Base-by-base conservation (phyloP, 1,140 invertebrate genomes). In the Microplitis mediator region DNA sequence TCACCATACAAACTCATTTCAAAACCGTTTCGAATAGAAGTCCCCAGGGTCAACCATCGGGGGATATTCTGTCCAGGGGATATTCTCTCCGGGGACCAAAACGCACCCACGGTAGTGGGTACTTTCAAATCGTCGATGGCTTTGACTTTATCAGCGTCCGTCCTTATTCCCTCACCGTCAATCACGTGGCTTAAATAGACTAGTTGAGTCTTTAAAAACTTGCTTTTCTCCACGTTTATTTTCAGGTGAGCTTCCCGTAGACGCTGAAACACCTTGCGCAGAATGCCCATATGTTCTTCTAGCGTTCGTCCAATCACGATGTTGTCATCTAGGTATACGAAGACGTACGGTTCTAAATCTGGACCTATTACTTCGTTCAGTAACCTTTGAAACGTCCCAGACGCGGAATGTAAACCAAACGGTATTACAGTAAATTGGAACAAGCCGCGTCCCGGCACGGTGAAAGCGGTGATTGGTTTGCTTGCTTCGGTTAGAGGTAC, bases 381-480 rank as follows among this genome's bases (percentile, higher is more conserved):
- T 13, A 77, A 8, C 16, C 83, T 14, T 65, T 80, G 78, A 64
- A 78, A 84, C 0, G 80, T 81, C 11, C 79, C 75, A 14, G 77
- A 77, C 6, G 77, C 77, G 73, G 81, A 80, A 5, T 51, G 66
- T 2, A 85, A 66, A 3, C 82, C 84, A 78, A 82, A 83, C 0
- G 83, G 80, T 79, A 85, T 81, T 9, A 77, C 73, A 5, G 60
- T 76, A 45, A 82, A 86, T 56, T 77, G 71, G 60, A 68, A 84
- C n/a, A 80, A 71, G 3, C 79, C 79, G 45, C 76, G 75, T 14
- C 76, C 76, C 1, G 63, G 69, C 0, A 70, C 52, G 14, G 72
- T 65, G 64, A 78, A 73, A 45, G 73, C 50, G 35, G 76, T 11
- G 35, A 74, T 71, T 16, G n/a, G 67, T 35, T 51, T 51, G 2